These are phyloP conservation scores for Micromesistius poutassou DNA, from an alignment of 2,797 vertebrate species.

Conservation along the genomic window DNA sequence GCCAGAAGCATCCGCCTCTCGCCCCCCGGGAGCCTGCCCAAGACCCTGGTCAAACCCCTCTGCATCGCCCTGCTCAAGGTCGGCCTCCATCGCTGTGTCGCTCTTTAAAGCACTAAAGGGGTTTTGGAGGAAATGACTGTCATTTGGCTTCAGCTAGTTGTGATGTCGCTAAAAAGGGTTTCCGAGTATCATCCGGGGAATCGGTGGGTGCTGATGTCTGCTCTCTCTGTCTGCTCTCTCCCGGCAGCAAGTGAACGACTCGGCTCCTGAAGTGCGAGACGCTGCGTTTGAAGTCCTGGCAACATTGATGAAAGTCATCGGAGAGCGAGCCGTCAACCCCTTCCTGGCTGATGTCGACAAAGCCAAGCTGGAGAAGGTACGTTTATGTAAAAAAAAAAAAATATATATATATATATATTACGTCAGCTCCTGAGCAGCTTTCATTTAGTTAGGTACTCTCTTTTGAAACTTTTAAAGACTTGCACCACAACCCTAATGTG, in stretches of 20 bases:
- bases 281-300: conserved; percentile 87
- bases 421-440: neutral
- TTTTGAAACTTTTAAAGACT: neutral
- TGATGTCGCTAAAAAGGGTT: neutral
- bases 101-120: neutral
- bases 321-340: conserved; percentile 85
- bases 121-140: neutral
- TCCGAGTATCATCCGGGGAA: neutral
- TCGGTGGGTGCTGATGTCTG: neutral
- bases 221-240: neutral
- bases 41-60: conserved; percentile 83
- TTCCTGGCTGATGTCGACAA: conserved; percentile 86
- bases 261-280: conserved; percentile 85
- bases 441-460: neutral
- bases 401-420: too few relatives aligned
- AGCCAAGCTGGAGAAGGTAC: conserved; percentile 85
- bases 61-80: conserved; percentile 89
- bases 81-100: conserved; percentile 13
- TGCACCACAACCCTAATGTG: too few relatives aligned
- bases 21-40: conserved; percentile 79
- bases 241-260: conserved; percentile 85
- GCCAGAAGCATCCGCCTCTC: conserved; percentile 86
- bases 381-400: conserved; percentile 15
- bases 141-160: neutral
- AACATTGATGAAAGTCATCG: conserved; percentile 85